These are phyloP conservation scores for Labeo catla DNA, from an alignment of 2,113 vertebrate genomes.

Conservation along the genomic window DNA sequence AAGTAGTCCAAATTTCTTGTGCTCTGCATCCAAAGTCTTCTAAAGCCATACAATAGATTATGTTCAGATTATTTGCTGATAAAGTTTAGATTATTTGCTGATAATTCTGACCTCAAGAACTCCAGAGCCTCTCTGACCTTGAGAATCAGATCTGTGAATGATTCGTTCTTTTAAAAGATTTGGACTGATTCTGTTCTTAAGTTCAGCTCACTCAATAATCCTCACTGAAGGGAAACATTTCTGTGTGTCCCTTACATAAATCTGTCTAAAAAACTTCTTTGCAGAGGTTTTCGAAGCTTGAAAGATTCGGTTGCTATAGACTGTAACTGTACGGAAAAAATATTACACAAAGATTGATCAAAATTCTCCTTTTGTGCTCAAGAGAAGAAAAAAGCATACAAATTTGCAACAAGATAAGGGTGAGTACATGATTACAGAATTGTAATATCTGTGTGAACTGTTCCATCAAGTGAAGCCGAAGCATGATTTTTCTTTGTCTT, in stretches of 20 bases:
- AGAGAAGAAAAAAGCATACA: neutral
- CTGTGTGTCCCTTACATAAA: neutral
- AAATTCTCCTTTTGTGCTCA: neutral
- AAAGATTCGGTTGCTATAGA: neutral
- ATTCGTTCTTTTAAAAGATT: neutral
- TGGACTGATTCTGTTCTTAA: neutral
- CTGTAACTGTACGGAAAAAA: neutral
- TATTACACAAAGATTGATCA: neutral
- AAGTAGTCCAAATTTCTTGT: too few relatives aligned
- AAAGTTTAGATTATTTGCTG: neutral
- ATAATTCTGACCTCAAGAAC: neutral
- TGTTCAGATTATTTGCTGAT: too few relatives aligned
- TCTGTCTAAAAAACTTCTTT: neutral
- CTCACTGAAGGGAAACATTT: neutral
- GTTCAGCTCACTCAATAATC: neutral
- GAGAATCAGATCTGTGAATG: neutral
- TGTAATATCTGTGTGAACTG: neutral
- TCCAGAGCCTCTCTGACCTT: neutral
- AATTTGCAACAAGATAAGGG: neutral
- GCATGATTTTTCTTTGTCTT: conserved; percentile 29
- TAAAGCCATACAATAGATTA: too few relatives aligned
- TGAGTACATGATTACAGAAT: neutral
- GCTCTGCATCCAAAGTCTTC: too few relatives aligned
- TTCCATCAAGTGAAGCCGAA: neutral
- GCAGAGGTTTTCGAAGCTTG: neutral